Conservation (phyloP, 2,888 invertebrate genomes). For the Mamestra brassicae region DNA sequence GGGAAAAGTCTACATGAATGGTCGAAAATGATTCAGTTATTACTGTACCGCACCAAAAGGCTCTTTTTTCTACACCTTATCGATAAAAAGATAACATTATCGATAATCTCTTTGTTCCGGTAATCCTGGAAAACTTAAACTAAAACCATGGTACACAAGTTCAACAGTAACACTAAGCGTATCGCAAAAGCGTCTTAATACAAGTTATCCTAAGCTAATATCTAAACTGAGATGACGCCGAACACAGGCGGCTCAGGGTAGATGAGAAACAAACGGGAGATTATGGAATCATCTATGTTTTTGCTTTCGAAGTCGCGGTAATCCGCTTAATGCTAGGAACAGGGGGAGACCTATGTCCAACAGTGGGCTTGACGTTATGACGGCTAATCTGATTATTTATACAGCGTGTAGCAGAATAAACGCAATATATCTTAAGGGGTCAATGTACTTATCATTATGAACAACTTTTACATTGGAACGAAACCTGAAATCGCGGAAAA, state of each 20-base stretch:
- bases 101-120: constrained; percentile 24
- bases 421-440: no score
- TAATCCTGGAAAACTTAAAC: constrained; percentile 33
- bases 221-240: constrained; percentile 64
- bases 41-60: background rate
- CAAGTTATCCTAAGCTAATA: constrained; percentile 69
- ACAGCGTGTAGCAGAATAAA: no score
- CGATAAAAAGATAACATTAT: background rate
- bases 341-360: no score
- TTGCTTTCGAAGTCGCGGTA: no score
- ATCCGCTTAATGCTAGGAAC: no score
- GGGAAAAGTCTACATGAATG: background rate
- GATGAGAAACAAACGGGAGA: constrained; percentile 13
- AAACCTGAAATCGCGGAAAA: no score
- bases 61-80: background rate
- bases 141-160: constrained; percentile 40
- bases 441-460: no score
- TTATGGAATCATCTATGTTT: background rate
- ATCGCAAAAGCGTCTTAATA: constrained; percentile 67
- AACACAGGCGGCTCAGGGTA: constrained; percentile 28
- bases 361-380: no score
- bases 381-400: no score
- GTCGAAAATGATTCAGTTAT: background rate
- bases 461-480: no score
- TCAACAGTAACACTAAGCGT: constrained; percentile 54